Base-by-base conservation (phyloP, 1,140 invertebrate genomes). In the Daktulosphaira vitifoliae region DNA sequence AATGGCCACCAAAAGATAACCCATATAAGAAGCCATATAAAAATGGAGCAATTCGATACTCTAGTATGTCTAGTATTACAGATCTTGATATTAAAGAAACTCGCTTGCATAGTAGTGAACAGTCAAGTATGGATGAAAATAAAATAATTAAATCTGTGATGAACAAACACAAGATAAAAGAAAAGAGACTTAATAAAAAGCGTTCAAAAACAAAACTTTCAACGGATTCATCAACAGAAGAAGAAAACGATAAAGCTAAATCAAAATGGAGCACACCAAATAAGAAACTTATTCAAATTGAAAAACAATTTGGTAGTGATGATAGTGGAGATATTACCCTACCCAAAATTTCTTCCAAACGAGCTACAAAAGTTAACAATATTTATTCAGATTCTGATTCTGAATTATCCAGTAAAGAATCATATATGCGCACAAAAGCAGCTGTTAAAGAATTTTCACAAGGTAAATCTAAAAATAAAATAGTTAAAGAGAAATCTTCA, bases 361-460 rank as follows among this genome's bases (percentile, higher is more conserved):
- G 56, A 15, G 39, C 25, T 3, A 62, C 42, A 8, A 62, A 62
- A 9, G 42, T 62, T 20, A 62, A 62, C 29, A 62, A 62, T 59
- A 89, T 87, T 69, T 88, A 87, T 73, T 88, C 86, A 0, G 86
- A 88, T 68, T 83, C 82, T 38, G 85, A 88, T 66, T 77, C 80
- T 64, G 80, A 80, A 42, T 68, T 73, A 37, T 72, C 75, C 26
- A 73, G 75, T 22, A 74, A 73, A 67, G 70, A 76, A 71, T 71
- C 75, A 79, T 56, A 79, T 80, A 72, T 81, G 56, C 80, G 86
- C 66, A 90, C 88, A 3, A 91, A 90, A 76, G 88, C 86, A 9
- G 85, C 88, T 9, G 82, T 90, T 68, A 91, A 90, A 74, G 85
- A 89, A 70, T 90, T 90, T 68, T 80, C 81, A 5, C 50, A 46